Evolutionary conservation across 2,113 vertebrate species (phyloP), one percentile per base, ranked within the genome.

Genomic region (Cyprinodon variegatus): DNA sequence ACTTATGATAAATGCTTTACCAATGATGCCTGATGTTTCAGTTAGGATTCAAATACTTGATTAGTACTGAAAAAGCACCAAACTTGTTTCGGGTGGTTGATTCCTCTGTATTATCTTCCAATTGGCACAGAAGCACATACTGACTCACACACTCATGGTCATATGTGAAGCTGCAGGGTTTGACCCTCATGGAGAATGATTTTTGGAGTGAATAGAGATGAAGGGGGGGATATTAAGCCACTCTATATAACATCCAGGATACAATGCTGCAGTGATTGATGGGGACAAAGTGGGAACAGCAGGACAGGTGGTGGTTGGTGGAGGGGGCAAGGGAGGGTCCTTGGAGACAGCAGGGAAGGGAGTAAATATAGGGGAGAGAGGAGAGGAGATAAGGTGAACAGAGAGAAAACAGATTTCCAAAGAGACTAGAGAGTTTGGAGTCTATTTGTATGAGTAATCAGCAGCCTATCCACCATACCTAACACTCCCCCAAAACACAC

Each of bases 371-470:
- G 66, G 50, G 79, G 78, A 79, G 68, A 70, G 72, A 79, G 48
- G 37, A 73, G 66, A 79, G 64, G 39, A 77, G 74, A 72, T 76
- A 69, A 80, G 77, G 66, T 74, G 78, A 79, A 88, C 63, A 91
- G 77, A 79, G 88, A 72, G 95, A 94, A 95, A 96, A 95, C 95
- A 93, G 94, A 95, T 96, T 95, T 96, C 93, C 91, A 93, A 93
- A 95, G 95, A 73, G 78, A 80, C 93, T 95, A 80, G 94, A 93
- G 96, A 97, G 96, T 97, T 95, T 96, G 95, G 95, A 97, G 96
- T 97, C 97, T 97, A 97, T 97, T 96, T 98, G 96, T 98, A 96
- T 97, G 96, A 97, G 96, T 97, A 97, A 97, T 98, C 96, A 97
- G 96, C 91, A 93, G 94, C 94, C 95, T 53, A 70, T 77, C 81